Percentiles rank a stretch among this genome's conserved stretches.
Conservation (phyloP, 2,888 invertebrate genomes). For the Metalampra italica region DNA sequence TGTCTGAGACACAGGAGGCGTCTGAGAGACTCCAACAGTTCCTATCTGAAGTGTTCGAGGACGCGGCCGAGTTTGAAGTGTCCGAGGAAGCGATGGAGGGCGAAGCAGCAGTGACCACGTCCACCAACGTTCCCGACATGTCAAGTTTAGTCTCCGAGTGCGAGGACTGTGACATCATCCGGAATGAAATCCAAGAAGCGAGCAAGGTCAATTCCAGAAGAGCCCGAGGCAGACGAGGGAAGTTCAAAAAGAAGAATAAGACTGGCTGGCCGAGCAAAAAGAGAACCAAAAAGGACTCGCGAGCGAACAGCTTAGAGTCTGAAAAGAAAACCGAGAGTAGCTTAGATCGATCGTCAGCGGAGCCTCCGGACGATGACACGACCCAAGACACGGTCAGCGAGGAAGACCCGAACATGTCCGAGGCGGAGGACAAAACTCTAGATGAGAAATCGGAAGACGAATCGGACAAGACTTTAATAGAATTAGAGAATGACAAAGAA, state of each 20-base stretch:
- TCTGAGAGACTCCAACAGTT: conserved; percentile 65
- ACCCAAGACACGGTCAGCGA: conserved; percentile 52
- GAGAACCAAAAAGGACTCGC: conserved; percentile 54
- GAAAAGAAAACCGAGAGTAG: conserved; percentile 43
- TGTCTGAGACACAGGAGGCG: conserved; percentile 52
- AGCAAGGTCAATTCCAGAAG: conserved; percentile 25
- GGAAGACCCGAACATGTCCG: conserved; percentile 43
- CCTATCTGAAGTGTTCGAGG: conserved; percentile 64
- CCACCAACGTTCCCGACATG: conserved; percentile 61
- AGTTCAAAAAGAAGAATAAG: conserved; percentile 84
- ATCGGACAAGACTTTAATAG: conserved; percentile 22
- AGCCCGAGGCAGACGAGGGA: conserved; percentile 57
- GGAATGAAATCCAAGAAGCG: conserved; percentile 50
- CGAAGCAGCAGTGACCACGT: conserved; percentile 49
- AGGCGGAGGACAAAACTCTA: conserved; percentile 35
- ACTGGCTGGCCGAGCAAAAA: conserved; percentile 89
- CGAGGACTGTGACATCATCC: conserved; percentile 61
- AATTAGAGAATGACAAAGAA: conserved; percentile 34
- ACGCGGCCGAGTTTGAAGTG: conserved; percentile 68
- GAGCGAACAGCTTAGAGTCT: conserved; percentile 45
- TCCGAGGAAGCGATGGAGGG: conserved; percentile 61
- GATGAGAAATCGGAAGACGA: conserved; percentile 20
- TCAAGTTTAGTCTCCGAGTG: conserved; percentile 65
- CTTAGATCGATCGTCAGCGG: conserved; percentile 52
- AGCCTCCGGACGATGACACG: conserved; percentile 51